Evolutionary conservation across 2,113 vertebrate genomes (phyloP).

Genomic region (Heterochromis multidens): DNA sequence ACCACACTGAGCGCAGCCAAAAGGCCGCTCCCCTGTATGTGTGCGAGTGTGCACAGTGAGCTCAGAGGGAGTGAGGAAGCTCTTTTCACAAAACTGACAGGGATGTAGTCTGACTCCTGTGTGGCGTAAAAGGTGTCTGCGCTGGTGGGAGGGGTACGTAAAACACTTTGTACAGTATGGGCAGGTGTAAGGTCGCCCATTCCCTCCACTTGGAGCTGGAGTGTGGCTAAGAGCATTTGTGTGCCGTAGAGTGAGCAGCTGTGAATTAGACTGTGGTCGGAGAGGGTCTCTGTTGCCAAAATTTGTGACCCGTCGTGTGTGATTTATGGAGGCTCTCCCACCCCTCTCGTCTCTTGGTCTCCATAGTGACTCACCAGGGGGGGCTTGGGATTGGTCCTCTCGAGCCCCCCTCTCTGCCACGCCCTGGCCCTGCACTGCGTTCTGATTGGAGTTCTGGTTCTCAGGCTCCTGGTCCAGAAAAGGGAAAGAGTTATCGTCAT

Average conservation of each 20-base stretch:
- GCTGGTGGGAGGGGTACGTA: constrained; percentile 72
- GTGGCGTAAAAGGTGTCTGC: constrained; percentile 70
- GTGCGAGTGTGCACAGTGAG: constrained; percentile 71
- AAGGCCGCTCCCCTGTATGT: constrained; percentile 72
- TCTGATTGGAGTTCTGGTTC: constrained; percentile 55
- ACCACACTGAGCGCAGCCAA: constrained; percentile 67
- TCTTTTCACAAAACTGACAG: constrained; percentile 73
- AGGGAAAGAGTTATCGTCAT: constrained; percentile 40
- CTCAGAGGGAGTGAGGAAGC: constrained; percentile 72
- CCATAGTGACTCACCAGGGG: constrained; percentile 42
- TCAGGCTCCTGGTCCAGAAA: constrained; percentile 61
- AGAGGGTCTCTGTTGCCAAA: constrained; percentile 57
- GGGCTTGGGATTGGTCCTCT: constrained; percentile 26
- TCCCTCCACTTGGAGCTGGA: constrained; percentile 31
- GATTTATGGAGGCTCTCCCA: constrained; percentile 16
- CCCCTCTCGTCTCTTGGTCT: constrained; percentile 39
- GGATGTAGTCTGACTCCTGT: constrained; percentile 69
- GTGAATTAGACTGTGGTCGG: constrained; percentile 50
- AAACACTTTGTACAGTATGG: constrained; percentile 71
- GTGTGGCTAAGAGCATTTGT: constrained; percentile 30
- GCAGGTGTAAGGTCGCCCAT: constrained; percentile 65
- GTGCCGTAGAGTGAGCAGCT: constrained; percentile 37
- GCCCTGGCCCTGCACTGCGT: not conserved
- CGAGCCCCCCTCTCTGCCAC: constrained; percentile 13
- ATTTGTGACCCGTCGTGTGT: constrained; percentile 15